Percentiles rank a stretch among this genome's conserved stretches.
These are phyloP conservation scores for Pseudopleuronectes americanus DNA, from an alignment of 2,797 vertebrate species.

Conservation along the genomic window DNA sequence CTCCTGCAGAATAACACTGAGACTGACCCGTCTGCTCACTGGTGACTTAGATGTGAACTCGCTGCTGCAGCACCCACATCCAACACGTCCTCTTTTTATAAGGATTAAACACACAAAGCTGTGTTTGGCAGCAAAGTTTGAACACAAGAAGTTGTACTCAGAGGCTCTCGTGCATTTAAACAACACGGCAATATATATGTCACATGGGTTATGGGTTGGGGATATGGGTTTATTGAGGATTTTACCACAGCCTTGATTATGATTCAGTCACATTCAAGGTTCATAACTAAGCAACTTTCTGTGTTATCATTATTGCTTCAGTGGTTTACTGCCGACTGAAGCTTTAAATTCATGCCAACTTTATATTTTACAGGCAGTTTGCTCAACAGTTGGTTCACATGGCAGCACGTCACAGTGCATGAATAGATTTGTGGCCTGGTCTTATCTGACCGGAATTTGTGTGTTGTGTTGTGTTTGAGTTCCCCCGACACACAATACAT, in stretches of 20 bases:
- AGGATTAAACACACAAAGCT: neutral
- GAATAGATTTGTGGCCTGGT: neutral
- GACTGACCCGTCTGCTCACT: conserved; percentile 38
- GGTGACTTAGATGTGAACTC: conserved; percentile 13
- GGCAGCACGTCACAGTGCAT: neutral
- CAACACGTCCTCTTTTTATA: neutral
- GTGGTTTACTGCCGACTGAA: neutral
- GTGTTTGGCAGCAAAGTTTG: neutral
- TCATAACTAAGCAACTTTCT: neutral
- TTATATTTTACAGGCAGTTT: neutral
- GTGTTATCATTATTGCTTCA: conserved; percentile 16
- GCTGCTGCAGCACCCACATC: neutral
- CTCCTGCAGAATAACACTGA: conserved; percentile 41
- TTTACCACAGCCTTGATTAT: no score
- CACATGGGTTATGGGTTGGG: no score
- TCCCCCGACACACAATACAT: neutral
- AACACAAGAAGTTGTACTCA: neutral
- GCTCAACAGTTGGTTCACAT: neutral
- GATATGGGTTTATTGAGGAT: no score
- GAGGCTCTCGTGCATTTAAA: no score
- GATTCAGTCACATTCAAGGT: no score
- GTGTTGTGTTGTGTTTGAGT: conserved; percentile 1
- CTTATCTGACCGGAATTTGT: neutral
- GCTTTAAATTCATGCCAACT: neutral
- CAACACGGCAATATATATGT: no score